Evolutionary conservation across 2,797 vertebrate genomes (phyloP), one percentile per base, ranked within the genome.

Genomic region (Gallinago solitaria): DNA sequence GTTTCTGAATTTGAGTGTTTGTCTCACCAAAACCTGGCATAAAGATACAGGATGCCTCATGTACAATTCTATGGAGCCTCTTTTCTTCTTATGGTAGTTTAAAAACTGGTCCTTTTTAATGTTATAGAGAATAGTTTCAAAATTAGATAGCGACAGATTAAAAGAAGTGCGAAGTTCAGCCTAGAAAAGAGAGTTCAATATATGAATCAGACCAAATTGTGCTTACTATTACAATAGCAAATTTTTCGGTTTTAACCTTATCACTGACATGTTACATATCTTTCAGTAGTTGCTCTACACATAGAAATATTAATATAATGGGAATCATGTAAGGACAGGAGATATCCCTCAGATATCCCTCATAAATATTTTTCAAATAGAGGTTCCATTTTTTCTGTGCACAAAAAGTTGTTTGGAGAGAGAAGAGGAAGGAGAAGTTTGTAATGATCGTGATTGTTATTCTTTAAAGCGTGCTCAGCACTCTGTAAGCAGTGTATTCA

Each of bases 401-500:
- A 37, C 9, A 57, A 75, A 39, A 57, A 30, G 6, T 15, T 75
- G 9, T 47, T 60, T 50, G 39, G 18, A 23, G 28, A 28, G 27
- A 2, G 6, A 2, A 8, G 1, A 80, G 20, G 48, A 68, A 41
- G 30, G 9, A 84, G 35, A 50, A 80, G 10, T 18, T 64, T 20
- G 27, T 82, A 57, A 13, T 0, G 1, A 27, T 57, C 1, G 2
- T 47, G 13, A 16, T 15, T 33, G 37, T 69, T 76, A 53, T 68
- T 80, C 78, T 63, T 87, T 28, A 56, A 45, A 88, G 32, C 17
- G 19, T 45, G 73, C 45, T 87, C 24, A 71, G 53, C 35, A 15
- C 70, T 89, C 39, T 74, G 43, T 63, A 43, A 92, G 48, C 63
- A 77, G 39, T 9, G 35, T 48, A 24, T 50, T 89, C 90, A 87